Evolutionary conservation across 2,888 invertebrate species (phyloP).

Genomic region (Phoenoteleia sp.): DNA sequence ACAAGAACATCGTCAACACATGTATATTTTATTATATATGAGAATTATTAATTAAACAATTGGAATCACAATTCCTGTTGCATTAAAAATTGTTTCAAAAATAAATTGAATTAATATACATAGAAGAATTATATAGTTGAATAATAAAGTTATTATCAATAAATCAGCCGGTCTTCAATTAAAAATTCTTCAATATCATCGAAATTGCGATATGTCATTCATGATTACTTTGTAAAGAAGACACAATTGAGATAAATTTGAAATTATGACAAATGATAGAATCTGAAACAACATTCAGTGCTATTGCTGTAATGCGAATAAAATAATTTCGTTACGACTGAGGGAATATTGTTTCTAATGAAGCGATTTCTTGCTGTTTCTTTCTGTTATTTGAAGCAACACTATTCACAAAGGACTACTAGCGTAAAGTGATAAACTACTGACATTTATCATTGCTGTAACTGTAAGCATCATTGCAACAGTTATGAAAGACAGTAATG

Average conservation of each 20-base stretch:
- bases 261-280: not conserved
- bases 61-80: too few relatives aligned
- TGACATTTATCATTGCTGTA: conserved; percentile 42
- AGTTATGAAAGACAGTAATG: conserved; percentile 49
- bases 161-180: not conserved
- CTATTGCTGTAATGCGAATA: not conserved
- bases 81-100: too few relatives aligned
- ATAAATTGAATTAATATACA: too few relatives aligned
- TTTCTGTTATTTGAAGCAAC: conserved; percentile 21
- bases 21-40: too few relatives aligned
- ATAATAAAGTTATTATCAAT: not conserved
- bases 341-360: not conserved
- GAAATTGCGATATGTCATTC: not conserved
- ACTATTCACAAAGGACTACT: conserved; percentile 21
- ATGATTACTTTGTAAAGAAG: not conserved
- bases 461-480: conserved; percentile 37
- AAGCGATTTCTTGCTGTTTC: conserved; percentile 1
- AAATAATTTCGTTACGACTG: not conserved
- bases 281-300: not conserved
- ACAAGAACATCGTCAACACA: too few relatives aligned
- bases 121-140: not conserved
- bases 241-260: not conserved
- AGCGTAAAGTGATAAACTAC: conserved; percentile 33
- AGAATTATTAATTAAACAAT: too few relatives aligned
- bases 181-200: not conserved